Evolutionary conservation across 1,140 invertebrate species (phyloP), one percentile per base, ranked within the genome.

Genomic region (Drosophila varians): DNA sequence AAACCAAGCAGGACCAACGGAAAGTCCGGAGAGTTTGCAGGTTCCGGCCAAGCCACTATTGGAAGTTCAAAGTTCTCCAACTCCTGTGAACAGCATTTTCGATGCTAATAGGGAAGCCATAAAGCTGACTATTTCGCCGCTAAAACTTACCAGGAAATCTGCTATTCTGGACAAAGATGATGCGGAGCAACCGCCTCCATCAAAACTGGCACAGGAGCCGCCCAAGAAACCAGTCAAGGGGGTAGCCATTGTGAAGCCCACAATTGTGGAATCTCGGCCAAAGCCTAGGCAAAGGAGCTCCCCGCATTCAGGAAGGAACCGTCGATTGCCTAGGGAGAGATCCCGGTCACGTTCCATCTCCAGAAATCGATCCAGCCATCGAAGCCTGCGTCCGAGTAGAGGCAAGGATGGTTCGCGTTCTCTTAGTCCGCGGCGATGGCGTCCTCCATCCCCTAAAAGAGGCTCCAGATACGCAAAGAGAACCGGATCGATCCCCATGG

Each of bases 201-300:
- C 38, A 5, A 64, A 64, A 9, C 11, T 65, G 8, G 49, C 62
- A 0, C 57, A 42, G 14, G 80, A 77, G 54, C 46, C 43, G 1
- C 19, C 25, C 4, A 82, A 75, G 28, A 60, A 53, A 1, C 40
- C 56, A 14, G 47, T 36, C 0, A 89, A 89, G 46, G 89, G 90
- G 45, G 75, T 90, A 12, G 89, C 89, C 3, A 90, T 90, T 49
- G 89, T 90, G 0, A 90, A 90, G 47, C 89, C 89, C 19, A 86
- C 80, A n/a, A 90, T 90, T 25, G 76, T 86, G 51, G 77, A 90
- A 4, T 54, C 62, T 3, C 79, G 79, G 12, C 26, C 47, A 8
- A 80, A 74, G 42, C 28, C 56, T 5, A 66, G 46, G 11, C 34
- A 16, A 25, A 82, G 66, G 18, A 66, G 46, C 52, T 57, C 56